Conservation (phyloP, 30 jellyfish, hydroid and myxozoan species). For the Mastigias papua region DNA sequence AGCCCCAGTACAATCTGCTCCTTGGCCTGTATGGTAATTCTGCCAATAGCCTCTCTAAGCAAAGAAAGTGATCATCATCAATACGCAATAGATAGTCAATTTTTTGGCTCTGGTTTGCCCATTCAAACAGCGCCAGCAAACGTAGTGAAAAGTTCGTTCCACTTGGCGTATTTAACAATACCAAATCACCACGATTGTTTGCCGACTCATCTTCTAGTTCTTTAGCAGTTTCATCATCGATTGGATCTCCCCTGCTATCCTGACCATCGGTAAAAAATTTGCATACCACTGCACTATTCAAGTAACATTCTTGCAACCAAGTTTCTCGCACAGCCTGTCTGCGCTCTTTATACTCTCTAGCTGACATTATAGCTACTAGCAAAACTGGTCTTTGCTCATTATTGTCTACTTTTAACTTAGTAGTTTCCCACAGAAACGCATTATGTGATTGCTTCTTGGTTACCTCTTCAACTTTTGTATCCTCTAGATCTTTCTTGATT, state of each 20-base stretch:
- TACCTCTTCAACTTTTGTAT: background rate
- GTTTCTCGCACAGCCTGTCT: conserved; percentile 79
- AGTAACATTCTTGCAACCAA: conserved; percentile 86
- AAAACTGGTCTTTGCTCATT: conserved; percentile 33
- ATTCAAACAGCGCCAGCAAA: conserved; percentile 75
- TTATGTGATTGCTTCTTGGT: background rate
- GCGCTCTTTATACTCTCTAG: conserved; percentile 57
- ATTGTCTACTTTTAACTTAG: background rate
- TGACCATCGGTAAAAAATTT: conserved; percentile 84
- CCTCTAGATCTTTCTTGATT: background rate
- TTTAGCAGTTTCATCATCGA: conserved; percentile 20
- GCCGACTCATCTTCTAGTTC: conserved; percentile 56
- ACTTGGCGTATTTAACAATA: conserved; percentile 72
- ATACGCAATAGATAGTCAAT: conserved; percentile 76
- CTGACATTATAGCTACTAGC: conserved; percentile 76
- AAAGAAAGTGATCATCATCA: conserved; percentile 84
- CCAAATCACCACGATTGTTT: conserved; percentile 72
- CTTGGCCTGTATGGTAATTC: conserved; percentile 86
- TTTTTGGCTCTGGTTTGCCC: conserved; percentile 68
- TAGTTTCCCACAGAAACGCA: background rate
- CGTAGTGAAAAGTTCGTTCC: conserved; percentile 85
- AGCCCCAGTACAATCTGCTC: conserved; percentile 86
- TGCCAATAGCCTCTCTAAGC: conserved; percentile 75
- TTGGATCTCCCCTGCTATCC: conserved; percentile 66
- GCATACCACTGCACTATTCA: conserved; percentile 50